phyloP scores from a whole-genome alignment of 2,888 invertebrate species.

The Copidosoma aretas region DNA sequence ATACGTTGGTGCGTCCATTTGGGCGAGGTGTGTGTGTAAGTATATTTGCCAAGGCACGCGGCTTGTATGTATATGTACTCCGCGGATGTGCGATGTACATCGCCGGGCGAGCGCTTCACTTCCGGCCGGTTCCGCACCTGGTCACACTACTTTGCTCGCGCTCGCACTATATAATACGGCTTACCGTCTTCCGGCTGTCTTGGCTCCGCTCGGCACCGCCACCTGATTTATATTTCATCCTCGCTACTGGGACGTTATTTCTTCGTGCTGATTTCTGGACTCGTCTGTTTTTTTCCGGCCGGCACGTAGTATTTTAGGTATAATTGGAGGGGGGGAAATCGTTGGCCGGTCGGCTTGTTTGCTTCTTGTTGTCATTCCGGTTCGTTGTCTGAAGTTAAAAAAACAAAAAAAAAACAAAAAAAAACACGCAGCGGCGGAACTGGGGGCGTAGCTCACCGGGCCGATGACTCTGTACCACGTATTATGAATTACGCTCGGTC shows the following conservation, averaged over 20 bases:
- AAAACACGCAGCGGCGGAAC: too few species aligned
- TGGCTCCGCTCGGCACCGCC: not conserved
- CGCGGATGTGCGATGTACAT: not conserved
- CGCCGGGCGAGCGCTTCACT: constrained; percentile 8
- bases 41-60: not conserved
- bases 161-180: not conserved
- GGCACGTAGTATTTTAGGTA: not conserved
- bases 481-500: too few species aligned
- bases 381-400: too few species aligned
- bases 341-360: not conserved
- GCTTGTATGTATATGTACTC: too few species aligned
- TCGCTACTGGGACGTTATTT: not conserved
- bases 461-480: too few species aligned
- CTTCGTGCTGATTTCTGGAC: not conserved
- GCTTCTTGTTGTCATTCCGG: not conserved
- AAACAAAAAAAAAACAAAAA: too few species aligned
- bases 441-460: too few species aligned
- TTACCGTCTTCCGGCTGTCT: constrained; percentile 14
- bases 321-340: not conserved
- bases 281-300: not conserved
- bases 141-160: too few species aligned
- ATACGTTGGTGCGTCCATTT: too few species aligned
- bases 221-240: not conserved
- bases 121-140: constrained; percentile 16
- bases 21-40: too few species aligned